Conservation (phyloP, 2,888 invertebrate genomes). For the Drosophila greeni region DNA sequence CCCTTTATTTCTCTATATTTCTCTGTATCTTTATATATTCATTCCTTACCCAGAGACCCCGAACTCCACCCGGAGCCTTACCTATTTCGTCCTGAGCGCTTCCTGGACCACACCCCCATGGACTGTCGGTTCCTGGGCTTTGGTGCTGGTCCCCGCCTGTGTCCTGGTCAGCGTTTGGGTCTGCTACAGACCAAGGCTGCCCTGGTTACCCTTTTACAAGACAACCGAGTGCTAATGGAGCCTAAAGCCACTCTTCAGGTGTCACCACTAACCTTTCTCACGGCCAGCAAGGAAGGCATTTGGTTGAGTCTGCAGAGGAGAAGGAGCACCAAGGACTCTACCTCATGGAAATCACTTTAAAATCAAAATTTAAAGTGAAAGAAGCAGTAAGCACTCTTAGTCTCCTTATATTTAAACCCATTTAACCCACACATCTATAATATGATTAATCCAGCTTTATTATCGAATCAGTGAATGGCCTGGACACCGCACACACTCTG, state of each 20-base stretch:
- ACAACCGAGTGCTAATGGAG: constrained; percentile 49
- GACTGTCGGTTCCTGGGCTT: constrained; percentile 67
- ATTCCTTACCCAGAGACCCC: constrained; percentile 51
- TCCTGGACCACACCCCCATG: constrained; percentile 32
- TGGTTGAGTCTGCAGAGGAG: constrained; percentile 51
- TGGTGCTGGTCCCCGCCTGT: constrained; percentile 74
- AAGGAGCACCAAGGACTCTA: not conserved
- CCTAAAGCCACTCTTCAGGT: constrained; percentile 42
- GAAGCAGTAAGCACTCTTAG: not conserved
- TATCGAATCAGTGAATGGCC: not conserved
- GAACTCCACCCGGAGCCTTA: constrained; percentile 57
- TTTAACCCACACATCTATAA: not conserved
- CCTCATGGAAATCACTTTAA: not conserved
- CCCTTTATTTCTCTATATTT: not conserved
- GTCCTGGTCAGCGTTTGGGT: constrained; percentile 71
- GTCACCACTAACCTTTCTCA: constrained; percentile 66
- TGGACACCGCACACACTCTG: not conserved
- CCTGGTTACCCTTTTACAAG: constrained; percentile 54
- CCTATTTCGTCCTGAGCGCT: constrained; percentile 63
- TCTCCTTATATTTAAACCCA: not conserved
- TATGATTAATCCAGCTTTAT: not conserved
- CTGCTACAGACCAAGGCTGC: constrained; percentile 70
- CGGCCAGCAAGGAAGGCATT: constrained; percentile 60
- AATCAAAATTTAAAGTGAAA: not conserved
- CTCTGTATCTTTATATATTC: not conserved